Conservation (phyloP, 1,140 invertebrate species). For the Pissodes strobi region DNA sequence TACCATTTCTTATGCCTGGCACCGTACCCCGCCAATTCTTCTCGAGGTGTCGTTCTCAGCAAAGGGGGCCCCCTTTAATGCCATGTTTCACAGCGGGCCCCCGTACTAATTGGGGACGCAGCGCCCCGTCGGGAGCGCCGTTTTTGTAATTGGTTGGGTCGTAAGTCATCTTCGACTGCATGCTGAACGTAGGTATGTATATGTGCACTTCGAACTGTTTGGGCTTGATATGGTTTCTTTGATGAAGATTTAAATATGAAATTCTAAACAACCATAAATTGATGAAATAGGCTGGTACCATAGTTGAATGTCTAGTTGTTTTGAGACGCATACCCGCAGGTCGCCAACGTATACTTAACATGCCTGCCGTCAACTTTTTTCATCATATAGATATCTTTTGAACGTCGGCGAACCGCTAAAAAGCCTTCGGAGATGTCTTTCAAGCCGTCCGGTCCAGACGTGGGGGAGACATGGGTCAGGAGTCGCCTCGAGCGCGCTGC, state of each 20-base stretch:
- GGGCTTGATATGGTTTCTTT: no score
- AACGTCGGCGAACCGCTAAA: slow-evolving; percentile 1
- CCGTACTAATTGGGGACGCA: slow-evolving; percentile 39
- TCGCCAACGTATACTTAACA: not conserved
- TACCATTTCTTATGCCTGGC: no score
- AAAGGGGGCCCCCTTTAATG: slow-evolving; percentile 34
- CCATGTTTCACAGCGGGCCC: slow-evolving; percentile 39
- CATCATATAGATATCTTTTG: slow-evolving; percentile 15
- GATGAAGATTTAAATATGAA: no score
- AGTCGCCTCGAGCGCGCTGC: slow-evolving; percentile 2
- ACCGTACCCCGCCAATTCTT: slow-evolving; percentile 8
- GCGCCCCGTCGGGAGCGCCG: slow-evolving; percentile 21
- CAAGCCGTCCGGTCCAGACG: slow-evolving; percentile 8
- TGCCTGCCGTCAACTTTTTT: not conserved
- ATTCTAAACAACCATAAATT: no score
- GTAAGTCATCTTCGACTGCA: slow-evolving; percentile 32
- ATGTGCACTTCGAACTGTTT: no score
- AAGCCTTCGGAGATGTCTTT: slow-evolving; percentile 14
- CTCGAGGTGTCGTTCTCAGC: slow-evolving; percentile 27
- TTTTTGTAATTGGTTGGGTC: slow-evolving; percentile 28
- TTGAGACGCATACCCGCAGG: no score
- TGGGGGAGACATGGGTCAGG: slow-evolving; percentile 19
- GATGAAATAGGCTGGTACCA: no score
- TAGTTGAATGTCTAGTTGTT: no score
- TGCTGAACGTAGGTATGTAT: no score